Conservation (phyloP, 2,888 invertebrate species). For the Tuta absoluta region DNA sequence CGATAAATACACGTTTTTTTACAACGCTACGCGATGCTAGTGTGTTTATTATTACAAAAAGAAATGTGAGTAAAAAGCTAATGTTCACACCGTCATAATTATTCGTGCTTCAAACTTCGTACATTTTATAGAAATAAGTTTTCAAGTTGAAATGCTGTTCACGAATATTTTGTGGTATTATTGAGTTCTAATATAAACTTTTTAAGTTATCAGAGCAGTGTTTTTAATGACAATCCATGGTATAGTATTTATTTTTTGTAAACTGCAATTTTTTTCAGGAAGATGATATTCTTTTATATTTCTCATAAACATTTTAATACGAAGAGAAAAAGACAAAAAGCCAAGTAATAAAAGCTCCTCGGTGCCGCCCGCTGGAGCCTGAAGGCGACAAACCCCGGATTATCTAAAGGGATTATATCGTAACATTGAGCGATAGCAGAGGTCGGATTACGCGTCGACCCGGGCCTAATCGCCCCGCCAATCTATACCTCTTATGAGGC, state of each 20-base stretch:
- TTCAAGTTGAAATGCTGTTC: too few relatives aligned
- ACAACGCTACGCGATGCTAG: too few relatives aligned
- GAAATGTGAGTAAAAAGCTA: too few relatives aligned
- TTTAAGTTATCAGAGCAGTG: neutral
- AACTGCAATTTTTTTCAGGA: too few relatives aligned
- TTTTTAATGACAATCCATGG: neutral
- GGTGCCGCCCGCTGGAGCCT: neutral
- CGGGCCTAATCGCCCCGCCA: conserved; percentile 47
- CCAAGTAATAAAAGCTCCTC: neutral
- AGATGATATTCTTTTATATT: too few relatives aligned
- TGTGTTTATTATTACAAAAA: too few relatives aligned
- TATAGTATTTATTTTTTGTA: too few relatives aligned
- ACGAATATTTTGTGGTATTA: neutral
- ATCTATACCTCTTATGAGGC: conserved; percentile 47
- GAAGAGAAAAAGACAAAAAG: neutral
- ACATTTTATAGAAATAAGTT: too few relatives aligned
- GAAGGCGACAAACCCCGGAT: conserved; percentile 39
- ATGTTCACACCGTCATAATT: too few relatives aligned
- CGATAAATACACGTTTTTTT: too few relatives aligned
- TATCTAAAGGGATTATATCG: conserved; percentile 41
- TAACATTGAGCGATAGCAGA: conserved; percentile 19
- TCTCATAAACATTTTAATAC: too few relatives aligned
- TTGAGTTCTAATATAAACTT: neutral
- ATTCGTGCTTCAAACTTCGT: too few relatives aligned
- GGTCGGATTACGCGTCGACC: conserved; percentile 41